A percentile compares a stretch with the other conserved stretches of the same genome.
These are phyloP conservation scores for Channa maculata DNA, from an alignment of 2,113 vertebrate species.

Conservation along the genomic window DNA sequence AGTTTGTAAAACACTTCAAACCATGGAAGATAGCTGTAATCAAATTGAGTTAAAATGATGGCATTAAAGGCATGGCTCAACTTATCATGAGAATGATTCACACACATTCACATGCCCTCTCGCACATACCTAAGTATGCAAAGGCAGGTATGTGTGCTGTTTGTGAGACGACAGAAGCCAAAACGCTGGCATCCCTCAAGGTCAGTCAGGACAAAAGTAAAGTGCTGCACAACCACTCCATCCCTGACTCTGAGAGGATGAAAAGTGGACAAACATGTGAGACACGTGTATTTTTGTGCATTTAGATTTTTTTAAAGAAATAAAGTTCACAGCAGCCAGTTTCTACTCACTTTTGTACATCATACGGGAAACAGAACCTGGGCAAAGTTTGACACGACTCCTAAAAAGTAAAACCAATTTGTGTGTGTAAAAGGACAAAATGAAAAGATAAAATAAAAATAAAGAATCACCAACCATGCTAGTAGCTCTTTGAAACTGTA, in stretches of 20 bases:
- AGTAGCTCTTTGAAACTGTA: too few relatives aligned
- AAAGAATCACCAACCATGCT: too few relatives aligned
- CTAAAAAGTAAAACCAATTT: slow-evolving; percentile 61
- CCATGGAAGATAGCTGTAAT: slow-evolving; percentile 89
- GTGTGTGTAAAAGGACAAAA: neutral
- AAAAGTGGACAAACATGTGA: neutral
- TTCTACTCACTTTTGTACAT: slow-evolving; percentile 85
- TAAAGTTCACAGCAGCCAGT: neutral
- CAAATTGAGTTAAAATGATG: neutral
- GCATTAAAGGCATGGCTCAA: neutral
- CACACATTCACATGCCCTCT: neutral
- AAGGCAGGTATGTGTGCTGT: slow-evolving; percentile 85
- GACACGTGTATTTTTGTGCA: too few relatives aligned
- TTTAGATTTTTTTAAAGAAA: neutral
- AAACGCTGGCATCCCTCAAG: slow-evolving; percentile 89
- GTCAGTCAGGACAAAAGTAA: slow-evolving; percentile 92
- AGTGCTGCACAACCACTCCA: slow-evolving; percentile 86
- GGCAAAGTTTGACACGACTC: slow-evolving; percentile 86
- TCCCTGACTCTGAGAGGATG: slow-evolving; percentile 78
- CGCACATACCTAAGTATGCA: slow-evolving; percentile 89
- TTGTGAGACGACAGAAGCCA: slow-evolving; percentile 91
- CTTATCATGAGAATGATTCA: neutral
- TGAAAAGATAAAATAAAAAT: neutral
- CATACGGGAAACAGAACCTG: slow-evolving; percentile 92
- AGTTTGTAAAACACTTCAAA: slow-evolving; percentile 95